Base-by-base conservation (phyloP, 1,140 invertebrate species). In the Battus philenor region DNA sequence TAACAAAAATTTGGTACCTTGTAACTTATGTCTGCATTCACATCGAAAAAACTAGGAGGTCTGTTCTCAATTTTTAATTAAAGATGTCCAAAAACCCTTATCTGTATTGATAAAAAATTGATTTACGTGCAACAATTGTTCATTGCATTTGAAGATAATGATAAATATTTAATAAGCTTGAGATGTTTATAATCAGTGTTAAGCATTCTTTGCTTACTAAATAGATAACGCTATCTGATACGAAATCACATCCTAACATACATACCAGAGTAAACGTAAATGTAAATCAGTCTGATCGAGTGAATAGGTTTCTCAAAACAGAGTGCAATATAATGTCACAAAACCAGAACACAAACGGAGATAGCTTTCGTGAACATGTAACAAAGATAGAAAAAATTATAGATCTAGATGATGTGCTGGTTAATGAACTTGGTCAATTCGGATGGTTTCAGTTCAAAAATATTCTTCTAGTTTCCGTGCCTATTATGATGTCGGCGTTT, bases 351-450 rank as follows among this genome's bases (percentile, higher is more conserved):
- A 5, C n/a, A n/a, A n/a, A n/a, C n/a, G n/a, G n/a, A n/a, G n/a
- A n/a, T n/a, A n/a, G n/a, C n/a, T n/a, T n/a, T n/a, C n/a, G n/a
- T n/a, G n/a, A n/a, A n/a, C n/a, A n/a, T n/a, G n/a, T 7, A 16
- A 27, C 13, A 41, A 15, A 41, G 24, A 41, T 41, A 17, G 1
- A 6, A 15, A 29, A 1, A 32, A 43, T 13, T 6, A 29, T 71
- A 2, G 63, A 69, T 32, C 52, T 76, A 31, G 69, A 76, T 13
- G 51, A 71, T 43, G 54, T 73, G 11, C 44, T 76, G 12, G 46
- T 64, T 1, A 62, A 73, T 17, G 72, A 73, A 29, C 32, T 73
- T 13, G 69, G 69, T 1, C 65, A 76, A 47, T 73, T 76, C 18
- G 72, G 69, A 0, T 8, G 58, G 11, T 76, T 63, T 33, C 69